phyloP scores from a whole-genome alignment of 2,797 vertebrate species.

The Micrastur ruficollis region DNA sequence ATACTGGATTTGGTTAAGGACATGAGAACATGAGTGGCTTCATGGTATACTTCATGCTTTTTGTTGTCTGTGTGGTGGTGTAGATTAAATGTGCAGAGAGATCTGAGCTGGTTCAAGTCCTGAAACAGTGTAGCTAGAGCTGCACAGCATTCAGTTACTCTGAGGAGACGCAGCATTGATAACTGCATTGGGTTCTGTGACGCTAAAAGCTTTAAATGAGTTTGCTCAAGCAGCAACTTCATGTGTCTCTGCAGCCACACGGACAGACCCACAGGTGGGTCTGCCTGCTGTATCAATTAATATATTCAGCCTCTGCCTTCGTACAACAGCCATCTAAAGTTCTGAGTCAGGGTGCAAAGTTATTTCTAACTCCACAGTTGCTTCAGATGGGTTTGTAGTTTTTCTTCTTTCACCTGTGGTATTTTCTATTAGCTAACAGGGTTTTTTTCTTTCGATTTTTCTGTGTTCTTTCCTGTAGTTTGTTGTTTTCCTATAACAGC shows the following conservation, averaged over 20 bases:
- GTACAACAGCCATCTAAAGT: background rate
- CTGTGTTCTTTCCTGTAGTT: background rate
- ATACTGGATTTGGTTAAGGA: background rate
- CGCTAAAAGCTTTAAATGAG: background rate
- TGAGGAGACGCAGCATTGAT: background rate
- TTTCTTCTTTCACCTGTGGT: background rate
- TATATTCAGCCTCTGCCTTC: background rate
- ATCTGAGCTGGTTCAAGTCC: background rate
- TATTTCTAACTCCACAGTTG: background rate
- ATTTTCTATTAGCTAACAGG: background rate
- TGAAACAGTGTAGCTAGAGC: background rate
- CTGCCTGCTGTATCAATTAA: background rate
- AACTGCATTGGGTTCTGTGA: background rate
- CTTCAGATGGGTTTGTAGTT: background rate
- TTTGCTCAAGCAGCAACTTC: background rate
- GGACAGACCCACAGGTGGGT: background rate
- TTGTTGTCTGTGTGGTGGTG: background rate
- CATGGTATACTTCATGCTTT: rapidly evolving
- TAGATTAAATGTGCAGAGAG: background rate
- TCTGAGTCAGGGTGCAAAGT: background rate
- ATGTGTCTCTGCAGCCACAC: rapidly evolving
- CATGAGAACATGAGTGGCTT: rapidly evolving
- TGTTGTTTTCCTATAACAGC: background rate
- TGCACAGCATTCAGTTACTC: background rate
- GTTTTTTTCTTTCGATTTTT: background rate